A percentile compares a stretch with the other conserved stretches of the same genome.
Conservation (phyloP, 1,140 invertebrate species). For the Asbolus verrucosus region DNA sequence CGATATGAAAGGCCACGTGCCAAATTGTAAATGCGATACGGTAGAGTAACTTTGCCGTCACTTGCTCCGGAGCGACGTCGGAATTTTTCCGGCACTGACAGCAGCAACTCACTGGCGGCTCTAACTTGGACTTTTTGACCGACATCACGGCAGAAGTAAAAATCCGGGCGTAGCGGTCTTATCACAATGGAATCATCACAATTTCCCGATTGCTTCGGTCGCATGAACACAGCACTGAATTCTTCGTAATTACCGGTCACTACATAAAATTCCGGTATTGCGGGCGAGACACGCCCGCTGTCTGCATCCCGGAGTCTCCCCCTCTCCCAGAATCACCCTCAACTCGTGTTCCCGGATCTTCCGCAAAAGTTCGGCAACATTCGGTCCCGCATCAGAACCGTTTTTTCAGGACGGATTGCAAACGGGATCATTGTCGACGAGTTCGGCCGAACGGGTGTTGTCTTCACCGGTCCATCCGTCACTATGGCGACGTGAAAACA, state of each 20-base stretch:
- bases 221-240: not conserved
- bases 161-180: not conserved
- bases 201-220: not conserved
- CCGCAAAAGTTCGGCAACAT: conserved; percentile 39
- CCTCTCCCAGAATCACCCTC: conserved; percentile 41
- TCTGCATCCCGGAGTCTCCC: conserved; percentile 56
- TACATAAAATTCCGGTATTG: conserved; percentile 46
- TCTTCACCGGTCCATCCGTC: conserved; percentile 7
- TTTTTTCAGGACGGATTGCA: not conserved
- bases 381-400: conserved; percentile 2
- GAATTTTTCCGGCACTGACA: conserved; percentile 41
- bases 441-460: not conserved
- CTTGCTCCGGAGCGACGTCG: conserved; percentile 47
- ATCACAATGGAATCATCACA: conserved; percentile 20
- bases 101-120: conserved; percentile 41
- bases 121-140: conserved; percentile 49
- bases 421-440: conserved; percentile 6
- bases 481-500: conserved; percentile 38
- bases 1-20: conserved; percentile 72
- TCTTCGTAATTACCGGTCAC: conserved; percentile 22
- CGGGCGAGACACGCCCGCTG: conserved; percentile 58
- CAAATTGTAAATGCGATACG: conserved; percentile 73
- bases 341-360: conserved; percentile 47
- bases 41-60: conserved; percentile 69
- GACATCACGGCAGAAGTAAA: conserved; percentile 49